A percentile compares a stretch with the other conserved stretches of the same genome.
Evolutionary conservation across 2,113 vertebrate genomes (phyloP).

Genomic region (Ctenomys sociabilis): DNA sequence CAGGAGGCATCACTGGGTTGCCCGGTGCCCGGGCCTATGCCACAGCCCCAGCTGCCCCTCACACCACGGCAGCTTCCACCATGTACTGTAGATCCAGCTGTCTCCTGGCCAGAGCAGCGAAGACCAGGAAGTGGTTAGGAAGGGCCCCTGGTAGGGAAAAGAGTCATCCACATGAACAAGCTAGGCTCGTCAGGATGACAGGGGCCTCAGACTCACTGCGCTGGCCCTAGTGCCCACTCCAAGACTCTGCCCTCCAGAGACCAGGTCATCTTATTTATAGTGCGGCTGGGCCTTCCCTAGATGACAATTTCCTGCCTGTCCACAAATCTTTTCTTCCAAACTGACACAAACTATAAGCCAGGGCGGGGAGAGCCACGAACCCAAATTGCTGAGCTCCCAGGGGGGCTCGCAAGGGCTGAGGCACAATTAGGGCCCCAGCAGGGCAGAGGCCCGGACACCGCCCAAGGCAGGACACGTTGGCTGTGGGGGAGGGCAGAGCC

Average conservation of each 20-base stretch:
- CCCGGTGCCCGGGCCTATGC: rapidly evolving
- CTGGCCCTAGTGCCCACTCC: neutral
- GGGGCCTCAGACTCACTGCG: neutral
- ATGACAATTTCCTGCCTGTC: conserved; percentile 63
- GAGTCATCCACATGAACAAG: conserved; percentile 49
- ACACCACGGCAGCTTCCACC: rapidly evolving
- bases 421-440: neutral
- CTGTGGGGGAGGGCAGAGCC: neutral
- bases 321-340: conserved; percentile 67
- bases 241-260: neutral
- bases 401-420: neutral
- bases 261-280: conserved; percentile 78
- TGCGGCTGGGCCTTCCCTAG: conserved; percentile 39
- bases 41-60: rapidly evolving
- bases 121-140: neutral
- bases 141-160: conserved; percentile 55
- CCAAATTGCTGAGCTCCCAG: conserved; percentile 70
- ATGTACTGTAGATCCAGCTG: neutral
- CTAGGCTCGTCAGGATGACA: conserved; percentile 46
- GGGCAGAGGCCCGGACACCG: neutral
- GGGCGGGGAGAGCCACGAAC: conserved; percentile 64
- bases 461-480: neutral
- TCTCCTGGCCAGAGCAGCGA: rapidly evolving
- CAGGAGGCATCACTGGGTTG: neutral
- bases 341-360: conserved; percentile 66